Evolutionary conservation across 2,113 vertebrate species (phyloP).

Genomic region (Elgaria multicarinata): DNA sequence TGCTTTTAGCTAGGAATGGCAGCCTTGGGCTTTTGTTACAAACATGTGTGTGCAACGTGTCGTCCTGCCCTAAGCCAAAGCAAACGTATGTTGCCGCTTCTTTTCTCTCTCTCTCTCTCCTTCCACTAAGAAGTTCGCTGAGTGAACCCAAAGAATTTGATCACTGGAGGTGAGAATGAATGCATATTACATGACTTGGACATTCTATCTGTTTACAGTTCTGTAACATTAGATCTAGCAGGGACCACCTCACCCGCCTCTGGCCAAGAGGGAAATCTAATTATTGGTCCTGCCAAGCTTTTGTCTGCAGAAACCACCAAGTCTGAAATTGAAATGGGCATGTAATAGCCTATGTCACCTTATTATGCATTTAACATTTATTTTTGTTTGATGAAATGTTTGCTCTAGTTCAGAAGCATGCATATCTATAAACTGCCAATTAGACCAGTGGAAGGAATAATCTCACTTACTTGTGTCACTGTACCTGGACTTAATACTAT

Average conservation of each 20-base stretch:
- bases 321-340: neutral
- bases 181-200: neutral
- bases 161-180: neutral
- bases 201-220: neutral
- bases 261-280: neutral
- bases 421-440: neutral
- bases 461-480: neutral
- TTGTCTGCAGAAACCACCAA: neutral
- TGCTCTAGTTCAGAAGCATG: neutral
- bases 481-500: neutral
- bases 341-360: neutral
- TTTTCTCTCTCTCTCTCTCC: neutral
- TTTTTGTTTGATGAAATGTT: neutral
- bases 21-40: neutral
- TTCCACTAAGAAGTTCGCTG: neutral
- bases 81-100: neutral
- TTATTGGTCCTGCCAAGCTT: constrained; percentile 1
- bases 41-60: neutral
- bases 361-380: neutral
- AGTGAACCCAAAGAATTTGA: neutral
- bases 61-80: neutral
- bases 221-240: neutral
- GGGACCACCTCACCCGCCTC: neutral
- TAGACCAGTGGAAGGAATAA: neutral
- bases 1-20: neutral